Conservation (phyloP, 2,113 vertebrate genomes). For the Cebus imitator region DNA sequence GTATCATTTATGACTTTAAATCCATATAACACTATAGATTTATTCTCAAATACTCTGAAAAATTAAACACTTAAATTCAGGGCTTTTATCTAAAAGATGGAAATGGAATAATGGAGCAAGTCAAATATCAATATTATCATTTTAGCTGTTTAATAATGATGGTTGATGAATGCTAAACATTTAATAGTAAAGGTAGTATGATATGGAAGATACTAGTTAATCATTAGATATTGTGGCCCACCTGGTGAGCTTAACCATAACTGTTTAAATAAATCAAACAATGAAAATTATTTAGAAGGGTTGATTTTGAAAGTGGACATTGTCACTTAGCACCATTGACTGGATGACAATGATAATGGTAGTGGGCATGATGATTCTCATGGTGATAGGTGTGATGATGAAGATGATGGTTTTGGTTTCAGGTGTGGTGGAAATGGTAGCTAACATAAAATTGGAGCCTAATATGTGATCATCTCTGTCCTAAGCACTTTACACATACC, state of each 20-base stretch:
- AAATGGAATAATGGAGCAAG: not conserved
- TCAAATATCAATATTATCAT: not conserved
- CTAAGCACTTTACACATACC: not conserved
- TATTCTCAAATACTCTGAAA: not conserved
- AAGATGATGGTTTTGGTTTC: too few species aligned
- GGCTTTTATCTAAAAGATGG: not conserved
- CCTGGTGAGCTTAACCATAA: not conserved
- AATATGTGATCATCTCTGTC: too few species aligned
- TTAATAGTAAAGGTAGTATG: not conserved
- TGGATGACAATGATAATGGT: not conserved
- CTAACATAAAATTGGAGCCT: not conserved
- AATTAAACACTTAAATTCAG: not conserved
- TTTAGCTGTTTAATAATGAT: not conserved
- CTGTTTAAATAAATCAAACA: not conserved
- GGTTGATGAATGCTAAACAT: not conserved
- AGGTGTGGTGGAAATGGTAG: fast-evolving
- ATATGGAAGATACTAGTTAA: not conserved
- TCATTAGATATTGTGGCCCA: not conserved
- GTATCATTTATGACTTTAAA: not conserved
- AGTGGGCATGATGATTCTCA: too few species aligned
- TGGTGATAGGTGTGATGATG: not conserved
- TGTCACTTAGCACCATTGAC: not conserved
- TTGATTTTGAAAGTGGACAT: not conserved
- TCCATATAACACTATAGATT: not conserved
- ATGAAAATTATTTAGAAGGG: not conserved